Conservation (phyloP, 2,113 vertebrate species). For the Cricetomys ansorgei region DNA sequence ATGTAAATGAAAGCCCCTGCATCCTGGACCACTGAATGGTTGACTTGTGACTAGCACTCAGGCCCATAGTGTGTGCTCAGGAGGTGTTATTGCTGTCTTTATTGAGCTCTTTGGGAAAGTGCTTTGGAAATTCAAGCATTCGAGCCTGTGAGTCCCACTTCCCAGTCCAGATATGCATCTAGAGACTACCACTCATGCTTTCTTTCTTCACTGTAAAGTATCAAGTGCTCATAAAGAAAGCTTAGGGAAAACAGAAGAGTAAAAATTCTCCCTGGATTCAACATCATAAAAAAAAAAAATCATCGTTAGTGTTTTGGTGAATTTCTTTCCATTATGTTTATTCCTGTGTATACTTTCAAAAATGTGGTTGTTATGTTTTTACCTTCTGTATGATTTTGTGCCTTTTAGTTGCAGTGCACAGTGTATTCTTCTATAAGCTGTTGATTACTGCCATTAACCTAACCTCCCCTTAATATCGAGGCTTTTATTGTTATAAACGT, state of each 20-base stretch:
- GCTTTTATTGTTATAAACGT: not conserved
- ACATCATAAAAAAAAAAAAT: not conserved
- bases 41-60: not conserved
- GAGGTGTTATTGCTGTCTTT: not conserved
- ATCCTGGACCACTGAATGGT: not conserved
- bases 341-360: not conserved
- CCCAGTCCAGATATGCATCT: not conserved
- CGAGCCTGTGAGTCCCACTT: not conserved
- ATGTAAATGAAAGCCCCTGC: not conserved
- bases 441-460: not conserved
- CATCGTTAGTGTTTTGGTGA: not conserved
- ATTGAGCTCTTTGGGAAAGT: constrained; percentile 17
- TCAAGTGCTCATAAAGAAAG: not conserved
- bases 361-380: not conserved
- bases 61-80: not conserved
- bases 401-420: not conserved
- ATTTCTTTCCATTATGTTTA: constrained; percentile 48
- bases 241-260: not conserved
- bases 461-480: not conserved
- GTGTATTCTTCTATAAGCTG: not conserved
- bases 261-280: not conserved
- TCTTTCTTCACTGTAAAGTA: not conserved
- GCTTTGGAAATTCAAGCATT: constrained; percentile 14
- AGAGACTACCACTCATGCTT: not conserved
- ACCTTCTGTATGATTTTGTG: not conserved